Percentiles rank a stretch among this genome's conserved stretches.
Evolutionary conservation across 2,888 invertebrate genomes (phyloP).

Genomic region (Oligia fasciuncula): DNA sequence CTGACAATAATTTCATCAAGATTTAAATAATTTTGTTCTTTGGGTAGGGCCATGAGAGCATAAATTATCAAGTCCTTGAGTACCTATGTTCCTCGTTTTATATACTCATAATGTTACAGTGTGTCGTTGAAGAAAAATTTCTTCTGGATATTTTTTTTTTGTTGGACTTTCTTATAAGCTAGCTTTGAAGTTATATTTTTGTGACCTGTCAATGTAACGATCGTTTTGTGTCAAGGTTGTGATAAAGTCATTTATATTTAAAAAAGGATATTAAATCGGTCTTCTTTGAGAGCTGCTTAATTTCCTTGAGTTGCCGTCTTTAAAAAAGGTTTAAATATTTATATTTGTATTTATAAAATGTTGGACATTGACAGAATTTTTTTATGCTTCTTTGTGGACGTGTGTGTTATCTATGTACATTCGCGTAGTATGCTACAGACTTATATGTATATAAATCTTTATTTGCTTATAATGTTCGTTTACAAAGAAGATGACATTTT

Average conservation of each 20-base stretch:
- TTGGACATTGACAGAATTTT: not conserved
- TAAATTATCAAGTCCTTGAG: not conserved
- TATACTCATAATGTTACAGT: slow-evolving; percentile 13
- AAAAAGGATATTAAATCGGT: not conserved
- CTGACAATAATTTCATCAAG: not conserved
- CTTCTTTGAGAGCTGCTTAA: slow-evolving; percentile 7
- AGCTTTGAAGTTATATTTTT: slow-evolving; percentile 3
- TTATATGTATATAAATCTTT: not conserved
- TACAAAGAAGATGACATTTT: not conserved
- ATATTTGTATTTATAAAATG: not conserved
- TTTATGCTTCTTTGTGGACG: not conserved
- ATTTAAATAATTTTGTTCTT: not conserved
- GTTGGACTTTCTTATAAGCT: slow-evolving; percentile 1
- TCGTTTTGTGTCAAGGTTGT: slow-evolving; percentile 6
- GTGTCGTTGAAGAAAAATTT: not conserved
- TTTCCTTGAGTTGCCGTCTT: slow-evolving; percentile 2
- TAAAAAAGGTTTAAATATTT: not conserved
- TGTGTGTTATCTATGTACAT: not conserved
- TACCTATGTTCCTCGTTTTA: slow-evolving; percentile 3
- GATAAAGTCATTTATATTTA: not conserved
- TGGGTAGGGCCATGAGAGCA: not conserved
- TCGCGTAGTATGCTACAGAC: not conserved
- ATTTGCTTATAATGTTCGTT: not conserved
- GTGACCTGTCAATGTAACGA: not conserved
- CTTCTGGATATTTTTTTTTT: slow-evolving; percentile 5